Evolutionary conservation across 2,888 invertebrate species (phyloP), one percentile per base, ranked within the genome.

Genomic region (Machimus atricapillus): DNA sequence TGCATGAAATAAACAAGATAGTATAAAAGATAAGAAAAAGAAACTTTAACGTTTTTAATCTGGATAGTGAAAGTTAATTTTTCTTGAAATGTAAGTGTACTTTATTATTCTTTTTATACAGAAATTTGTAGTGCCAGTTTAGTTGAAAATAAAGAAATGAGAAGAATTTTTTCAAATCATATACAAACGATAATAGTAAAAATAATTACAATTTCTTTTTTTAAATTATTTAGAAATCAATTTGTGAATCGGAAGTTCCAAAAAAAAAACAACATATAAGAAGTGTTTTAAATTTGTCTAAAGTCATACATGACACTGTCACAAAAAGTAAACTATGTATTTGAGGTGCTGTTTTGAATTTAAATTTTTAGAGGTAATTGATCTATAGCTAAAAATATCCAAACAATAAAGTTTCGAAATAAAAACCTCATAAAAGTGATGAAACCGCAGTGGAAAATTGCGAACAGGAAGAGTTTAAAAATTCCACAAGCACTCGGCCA

Each of bases 391-490:
- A 46, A 46, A 46, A 46, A 46, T 46, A 46, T 46, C 43, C 43
- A 46, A 16, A 46, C 43, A 16, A 46, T 46, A 46, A 46, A 46
- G 16, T 46, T 46, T 46, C 43, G 12, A 46, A 46, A 46, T 46
- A 46, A 46, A 46, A 46, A 46, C 4, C 43, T 46, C 2, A 66
- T 12, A 66, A 66, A 66, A 66, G 14, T 82, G 82, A 82, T 58
- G 82, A 82, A 82, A 82, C 37, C 37, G n/a, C 19, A 27, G 58
- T 34, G 16, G 6, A 37, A 34, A 23, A 82, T 82, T 82, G 82
- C 82, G 37, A n/a, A 34, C 58, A 82, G 82, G 82, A 82, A 82
- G 82, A 82, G 37, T 58, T 82, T 82, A 58, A n/a, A 31, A 16
- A 82, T 82, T 82, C 82, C 31, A 66, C 23, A 8, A 19, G 58